A percentile compares a stretch with the other conserved stretches of the same genome.
phyloP scores from a whole-genome alignment of 2,888 invertebrate species.

The Gandaritis pyraliata region DNA sequence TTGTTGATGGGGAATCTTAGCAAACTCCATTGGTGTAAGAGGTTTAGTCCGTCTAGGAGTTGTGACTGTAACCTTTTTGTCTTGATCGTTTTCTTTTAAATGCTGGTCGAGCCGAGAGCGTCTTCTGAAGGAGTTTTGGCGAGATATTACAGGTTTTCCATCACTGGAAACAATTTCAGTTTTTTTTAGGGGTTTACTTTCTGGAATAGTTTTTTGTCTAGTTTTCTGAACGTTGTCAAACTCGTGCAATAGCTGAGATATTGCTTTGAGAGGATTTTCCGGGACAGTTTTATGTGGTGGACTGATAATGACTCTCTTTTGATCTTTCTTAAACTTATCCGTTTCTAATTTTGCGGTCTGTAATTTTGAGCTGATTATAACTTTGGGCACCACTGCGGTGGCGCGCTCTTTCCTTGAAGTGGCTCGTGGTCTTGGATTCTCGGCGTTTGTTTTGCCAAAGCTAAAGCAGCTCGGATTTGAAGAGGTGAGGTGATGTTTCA shows the following conservation, averaged over 20 bases:
- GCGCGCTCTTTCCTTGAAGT: conserved; percentile 44
- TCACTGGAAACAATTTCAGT: conserved; percentile 48
- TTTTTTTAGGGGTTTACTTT: conserved; percentile 53
- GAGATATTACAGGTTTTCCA: conserved; percentile 41
- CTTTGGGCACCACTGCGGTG: conserved; percentile 60
- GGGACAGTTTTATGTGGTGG: conserved; percentile 43
- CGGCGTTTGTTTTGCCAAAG: conserved; percentile 51
- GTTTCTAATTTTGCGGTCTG: conserved; percentile 48
- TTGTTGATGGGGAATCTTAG: conserved; percentile 40
- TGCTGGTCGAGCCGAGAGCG: conserved; percentile 55
- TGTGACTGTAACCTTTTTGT: conserved; percentile 36
- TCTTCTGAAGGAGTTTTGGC: conserved; percentile 49
- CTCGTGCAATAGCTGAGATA: conserved; percentile 71
- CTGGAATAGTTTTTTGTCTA: conserved; percentile 53
- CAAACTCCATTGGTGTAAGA: conserved; percentile 29
- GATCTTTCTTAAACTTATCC: conserved; percentile 54
- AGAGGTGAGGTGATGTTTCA: conserved; percentile 61
- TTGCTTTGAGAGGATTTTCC: conserved; percentile 71
- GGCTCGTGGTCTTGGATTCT: conserved; percentile 29
- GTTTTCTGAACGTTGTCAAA: conserved; percentile 69
- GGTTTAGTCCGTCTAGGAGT: conserved; percentile 43
- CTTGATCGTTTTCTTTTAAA: conserved; percentile 44
- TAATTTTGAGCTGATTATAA: conserved; percentile 64
- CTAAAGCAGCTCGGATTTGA: conserved; percentile 62
- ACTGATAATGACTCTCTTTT: conserved; percentile 46